Evolutionary conservation across 2,113 vertebrate genomes (phyloP).

Genomic region (Tachysurus fulvidraco): DNA sequence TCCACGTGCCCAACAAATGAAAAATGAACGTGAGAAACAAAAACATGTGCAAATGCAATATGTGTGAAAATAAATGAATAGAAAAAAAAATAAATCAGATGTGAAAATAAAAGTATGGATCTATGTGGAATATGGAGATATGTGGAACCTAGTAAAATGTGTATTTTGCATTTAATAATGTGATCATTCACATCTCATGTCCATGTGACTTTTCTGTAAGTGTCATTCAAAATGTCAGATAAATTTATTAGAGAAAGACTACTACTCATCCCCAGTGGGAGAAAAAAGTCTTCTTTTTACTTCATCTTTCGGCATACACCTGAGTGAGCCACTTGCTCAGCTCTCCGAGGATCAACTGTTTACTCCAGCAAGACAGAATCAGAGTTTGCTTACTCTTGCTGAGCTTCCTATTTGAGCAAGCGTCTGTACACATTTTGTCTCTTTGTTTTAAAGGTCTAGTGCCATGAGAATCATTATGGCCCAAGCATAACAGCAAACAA

Average conservation of each 20-base stretch:
- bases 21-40: no score
- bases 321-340: constrained; percentile 28
- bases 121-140: neutral
- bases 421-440: constrained; percentile 49
- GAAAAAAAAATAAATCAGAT: no score
- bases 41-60: no score
- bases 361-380: constrained; percentile 54
- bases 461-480: constrained; percentile 54
- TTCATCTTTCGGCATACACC: neutral
- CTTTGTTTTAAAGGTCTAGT: constrained; percentile 56
- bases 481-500: constrained; percentile 55
- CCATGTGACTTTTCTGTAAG: neutral
- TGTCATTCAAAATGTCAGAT: neutral
- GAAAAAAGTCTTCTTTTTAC: neutral
- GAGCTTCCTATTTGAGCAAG: constrained; percentile 36
- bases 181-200: neutral
- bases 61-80: no score
- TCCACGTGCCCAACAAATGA: no score
- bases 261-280: neutral
- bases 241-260: constrained; percentile 23
- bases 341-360: constrained; percentile 46
- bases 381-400: constrained; percentile 39
- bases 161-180: neutral
- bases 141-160: neutral
- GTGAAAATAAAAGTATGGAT: neutral